Percentiles rank a stretch among this genome's conserved stretches.
These are phyloP conservation scores for Periphyllus acericola DNA, from an alignment of 2,888 invertebrate species.

Conservation along the genomic window DNA sequence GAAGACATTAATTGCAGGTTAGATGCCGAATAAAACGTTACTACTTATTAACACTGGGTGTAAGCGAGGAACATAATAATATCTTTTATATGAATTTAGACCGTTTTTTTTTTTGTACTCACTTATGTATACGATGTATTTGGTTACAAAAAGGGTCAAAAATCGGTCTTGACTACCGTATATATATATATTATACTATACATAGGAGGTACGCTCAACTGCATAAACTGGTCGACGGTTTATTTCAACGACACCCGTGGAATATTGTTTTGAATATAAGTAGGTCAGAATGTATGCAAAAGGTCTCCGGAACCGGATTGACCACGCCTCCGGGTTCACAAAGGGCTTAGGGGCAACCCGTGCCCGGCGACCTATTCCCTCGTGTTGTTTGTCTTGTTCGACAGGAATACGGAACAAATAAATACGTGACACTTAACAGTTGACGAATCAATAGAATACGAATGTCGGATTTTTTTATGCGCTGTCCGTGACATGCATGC, in stretches of 20 bases:
- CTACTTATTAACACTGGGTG: neutral
- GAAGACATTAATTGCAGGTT: too few species aligned
- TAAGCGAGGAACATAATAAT: neutral
- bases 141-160: conserved; percentile 48
- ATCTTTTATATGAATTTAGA: neutral
- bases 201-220: neutral
- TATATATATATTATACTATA: too few species aligned
- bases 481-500: conserved; percentile 1
- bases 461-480: conserved; percentile 19
- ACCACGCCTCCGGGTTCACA: conserved; percentile 50
- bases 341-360: conserved; percentile 49
- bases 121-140: neutral
- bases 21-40: neutral
- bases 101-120: neutral
- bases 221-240: conserved; percentile 42
- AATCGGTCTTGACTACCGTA: conserved; percentile 10
- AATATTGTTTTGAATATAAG: conserved; percentile 31
- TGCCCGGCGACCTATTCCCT: conserved; percentile 52
- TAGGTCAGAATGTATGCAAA: conserved; percentile 37
- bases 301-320: conserved; percentile 56
- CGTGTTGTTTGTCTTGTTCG: conserved; percentile 56
- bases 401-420: conserved; percentile 37
- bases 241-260: conserved; percentile 41
- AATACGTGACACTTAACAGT: conserved; percentile 51
- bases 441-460: conserved; percentile 49